Conservation (phyloP, 2,888 invertebrate genomes). For the Epicampocera succincta region DNA sequence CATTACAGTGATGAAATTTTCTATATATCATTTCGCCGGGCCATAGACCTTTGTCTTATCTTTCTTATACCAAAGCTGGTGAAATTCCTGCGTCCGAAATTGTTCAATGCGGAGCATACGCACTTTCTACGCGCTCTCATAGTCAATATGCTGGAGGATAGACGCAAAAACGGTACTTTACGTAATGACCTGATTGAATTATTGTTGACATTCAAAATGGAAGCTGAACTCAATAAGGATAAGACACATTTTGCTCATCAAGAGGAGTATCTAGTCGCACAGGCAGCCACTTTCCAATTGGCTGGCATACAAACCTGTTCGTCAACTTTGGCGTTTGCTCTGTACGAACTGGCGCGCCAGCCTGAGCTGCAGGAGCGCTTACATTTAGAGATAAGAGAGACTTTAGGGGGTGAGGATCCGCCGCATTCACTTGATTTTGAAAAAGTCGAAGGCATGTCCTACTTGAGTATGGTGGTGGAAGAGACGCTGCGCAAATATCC, state of each 20-base stretch:
- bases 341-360: conserved; percentile 81
- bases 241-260: conserved; percentile 76
- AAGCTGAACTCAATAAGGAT: conserved; percentile 76
- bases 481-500: conserved; percentile 81
- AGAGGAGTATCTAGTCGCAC: conserved; percentile 79
- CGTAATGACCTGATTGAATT: conserved; percentile 83
- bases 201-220: conserved; percentile 81
- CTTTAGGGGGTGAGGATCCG: conserved; percentile 71
- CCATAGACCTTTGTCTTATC: conserved; percentile 79
- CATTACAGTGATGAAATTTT: conserved; percentile 80
- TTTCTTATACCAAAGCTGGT: conserved; percentile 82
- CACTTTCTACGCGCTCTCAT: conserved; percentile 81
- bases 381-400: conserved; percentile 80
- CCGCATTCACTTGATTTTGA: conserved; percentile 80
- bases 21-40: conserved; percentile 75
- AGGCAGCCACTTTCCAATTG: conserved; percentile 80
- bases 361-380: conserved; percentile 81
- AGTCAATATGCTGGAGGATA: conserved; percentile 80
- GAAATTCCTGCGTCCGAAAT: conserved; percentile 76
- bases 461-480: conserved; percentile 81
- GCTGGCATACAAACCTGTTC: conserved; percentile 80
- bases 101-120: conserved; percentile 75
- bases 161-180: conserved; percentile 80
- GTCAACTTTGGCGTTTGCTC: conserved; percentile 81
- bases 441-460: conserved; percentile 80